These are phyloP conservation scores for Condylura cristata DNA, from an alignment of 2,113 vertebrate genomes.

Conservation along the genomic window DNA sequence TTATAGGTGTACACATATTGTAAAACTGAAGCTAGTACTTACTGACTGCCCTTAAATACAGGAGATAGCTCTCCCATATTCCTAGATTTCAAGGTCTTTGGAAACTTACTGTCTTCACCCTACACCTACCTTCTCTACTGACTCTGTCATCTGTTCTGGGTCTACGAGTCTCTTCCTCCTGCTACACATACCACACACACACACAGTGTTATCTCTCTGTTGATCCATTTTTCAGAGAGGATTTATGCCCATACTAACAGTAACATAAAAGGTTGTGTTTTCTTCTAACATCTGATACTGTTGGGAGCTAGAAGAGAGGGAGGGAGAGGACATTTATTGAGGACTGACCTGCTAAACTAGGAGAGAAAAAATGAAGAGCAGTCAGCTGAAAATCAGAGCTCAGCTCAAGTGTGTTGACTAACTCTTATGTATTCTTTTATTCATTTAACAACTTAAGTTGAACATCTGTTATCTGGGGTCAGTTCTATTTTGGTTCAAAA, in stretches of 20 bases:
- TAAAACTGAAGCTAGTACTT: constrained; percentile 39
- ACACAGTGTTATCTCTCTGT: not conserved
- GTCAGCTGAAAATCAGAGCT: constrained; percentile 8
- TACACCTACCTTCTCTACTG: not conserved
- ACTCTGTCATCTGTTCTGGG: not conserved
- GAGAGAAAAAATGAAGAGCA: constrained; percentile 16
- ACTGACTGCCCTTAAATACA: not conserved
- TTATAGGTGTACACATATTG: not conserved
- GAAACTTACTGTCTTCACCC: not conserved
- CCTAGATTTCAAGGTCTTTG: not conserved
- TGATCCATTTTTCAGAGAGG: not conserved
- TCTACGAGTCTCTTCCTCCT: not conserved
- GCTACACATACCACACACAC: too few species aligned
- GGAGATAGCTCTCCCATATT: not conserved
- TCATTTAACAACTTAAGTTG: constrained; percentile 8
- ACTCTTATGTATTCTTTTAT: not conserved
- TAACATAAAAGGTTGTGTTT: not conserved
- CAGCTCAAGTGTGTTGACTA: not conserved
- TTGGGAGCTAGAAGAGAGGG: not conserved
- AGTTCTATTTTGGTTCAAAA: constrained; percentile 19
- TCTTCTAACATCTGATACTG: not conserved
- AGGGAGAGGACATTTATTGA: not conserved
- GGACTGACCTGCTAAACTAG: not conserved
- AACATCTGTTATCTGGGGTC: constrained; percentile 17
- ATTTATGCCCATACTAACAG: not conserved